These are phyloP conservation scores for Scaeva pyrastri DNA, from an alignment of 2,888 invertebrate species.

Conservation along the genomic window DNA sequence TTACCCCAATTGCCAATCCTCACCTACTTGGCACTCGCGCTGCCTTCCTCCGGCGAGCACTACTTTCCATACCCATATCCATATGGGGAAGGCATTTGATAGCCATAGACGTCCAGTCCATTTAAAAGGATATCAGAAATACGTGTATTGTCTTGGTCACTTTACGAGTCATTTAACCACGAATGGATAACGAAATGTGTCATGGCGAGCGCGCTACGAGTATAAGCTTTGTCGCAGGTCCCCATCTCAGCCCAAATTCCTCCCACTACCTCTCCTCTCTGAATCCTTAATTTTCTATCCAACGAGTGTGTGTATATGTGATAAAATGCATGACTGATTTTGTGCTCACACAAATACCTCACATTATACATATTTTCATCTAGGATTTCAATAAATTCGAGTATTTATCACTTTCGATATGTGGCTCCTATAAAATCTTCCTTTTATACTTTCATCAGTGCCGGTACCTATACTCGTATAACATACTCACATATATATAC, in stretches of 20 bases:
- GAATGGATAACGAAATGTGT: conserved; percentile 65
- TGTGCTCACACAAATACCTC: not conserved
- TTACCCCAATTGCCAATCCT: conserved; percentile 67
- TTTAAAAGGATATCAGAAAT: conserved; percentile 45
- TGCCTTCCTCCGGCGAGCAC: conserved; percentile 38
- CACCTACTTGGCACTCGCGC: conserved; percentile 67
- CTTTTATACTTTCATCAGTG: not conserved
- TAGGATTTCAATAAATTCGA: conserved; percentile 13
- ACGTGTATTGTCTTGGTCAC: conserved; percentile 73
- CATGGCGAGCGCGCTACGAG: conserved; percentile 38
- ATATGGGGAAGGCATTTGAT: conserved; percentile 17
- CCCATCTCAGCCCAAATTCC: not conserved
- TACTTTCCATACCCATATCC: conserved; percentile 36
- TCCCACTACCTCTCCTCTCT: not conserved
- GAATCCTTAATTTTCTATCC: not conserved
- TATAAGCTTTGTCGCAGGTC: conserved; percentile 56
- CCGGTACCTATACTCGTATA: not conserved
- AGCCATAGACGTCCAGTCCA: conserved; percentile 57
- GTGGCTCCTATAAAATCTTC: conserved; percentile 33
- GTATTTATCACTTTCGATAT: not conserved
- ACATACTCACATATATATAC: conserved; percentile 35
- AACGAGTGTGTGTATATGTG: conserved; percentile 29
- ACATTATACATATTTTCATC: conserved; percentile 3
- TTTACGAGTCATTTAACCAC: conserved; percentile 71
- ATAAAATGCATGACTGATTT: conserved; percentile 62